Percentiles rank a stretch among this genome's conserved stretches.
Conservation (phyloP, 2,888 invertebrate genomes). For the Leistus spinibarbis region DNA sequence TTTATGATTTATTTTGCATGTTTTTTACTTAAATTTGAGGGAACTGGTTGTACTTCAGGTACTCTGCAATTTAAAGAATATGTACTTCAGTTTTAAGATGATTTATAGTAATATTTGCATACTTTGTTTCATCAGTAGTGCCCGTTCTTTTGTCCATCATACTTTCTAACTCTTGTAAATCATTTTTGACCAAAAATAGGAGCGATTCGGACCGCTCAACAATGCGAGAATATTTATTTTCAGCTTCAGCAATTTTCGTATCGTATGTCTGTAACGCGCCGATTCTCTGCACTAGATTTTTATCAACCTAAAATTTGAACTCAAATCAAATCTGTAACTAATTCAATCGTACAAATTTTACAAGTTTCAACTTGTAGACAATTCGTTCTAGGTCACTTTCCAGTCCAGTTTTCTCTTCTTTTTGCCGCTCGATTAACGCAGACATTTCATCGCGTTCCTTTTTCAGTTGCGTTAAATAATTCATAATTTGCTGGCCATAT, state of each 20-base stretch:
- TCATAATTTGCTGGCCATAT: slow-evolving; percentile 50
- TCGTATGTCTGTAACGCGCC: slow-evolving; percentile 50
- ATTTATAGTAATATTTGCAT: not conserved
- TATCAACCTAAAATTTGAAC: slow-evolving; percentile 45
- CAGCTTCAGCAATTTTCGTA: slow-evolving; percentile 50
- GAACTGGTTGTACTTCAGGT: not conserved
- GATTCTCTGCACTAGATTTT: slow-evolving; percentile 50
- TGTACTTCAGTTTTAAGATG: not conserved
- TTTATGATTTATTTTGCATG: too few species aligned
- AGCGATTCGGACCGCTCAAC: slow-evolving; percentile 48
- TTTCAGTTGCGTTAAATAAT: slow-evolving; percentile 47
- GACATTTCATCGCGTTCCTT: slow-evolving; percentile 50
- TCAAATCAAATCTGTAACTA: not conserved
- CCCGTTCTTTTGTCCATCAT: slow-evolving; percentile 53
- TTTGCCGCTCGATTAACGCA: slow-evolving; percentile 50
- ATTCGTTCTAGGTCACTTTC: slow-evolving; percentile 51
- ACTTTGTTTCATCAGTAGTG: not conserved
- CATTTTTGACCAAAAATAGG: slow-evolving; percentile 45
- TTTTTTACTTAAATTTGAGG: too few species aligned
- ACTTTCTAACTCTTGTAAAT: slow-evolving; percentile 47
- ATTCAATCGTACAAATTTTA: too few species aligned
- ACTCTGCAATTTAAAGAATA: not conserved
- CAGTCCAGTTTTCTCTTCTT: slow-evolving; percentile 49
- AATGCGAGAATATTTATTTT: slow-evolving; percentile 48
- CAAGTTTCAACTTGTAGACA: slow-evolving; percentile 51